Percentiles rank a stretch among this genome's conserved stretches.
Conservation (phyloP, 2,113 vertebrate species). For the Bothrops jararaca region DNA sequence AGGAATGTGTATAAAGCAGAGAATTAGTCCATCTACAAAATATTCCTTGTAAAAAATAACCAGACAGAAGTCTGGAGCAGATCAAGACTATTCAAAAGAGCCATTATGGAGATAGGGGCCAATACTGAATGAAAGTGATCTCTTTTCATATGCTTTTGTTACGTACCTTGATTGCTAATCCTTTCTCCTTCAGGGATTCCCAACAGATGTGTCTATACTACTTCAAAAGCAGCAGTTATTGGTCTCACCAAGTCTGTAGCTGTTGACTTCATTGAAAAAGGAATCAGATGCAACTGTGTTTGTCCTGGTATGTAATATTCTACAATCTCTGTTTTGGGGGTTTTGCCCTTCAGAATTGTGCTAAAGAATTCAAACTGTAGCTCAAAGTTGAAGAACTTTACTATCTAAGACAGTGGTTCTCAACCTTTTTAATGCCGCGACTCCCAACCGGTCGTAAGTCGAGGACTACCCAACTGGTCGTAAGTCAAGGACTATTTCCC, state of each 20-base stretch:
- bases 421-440: no score
- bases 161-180: not conserved
- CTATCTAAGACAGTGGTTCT: no score
- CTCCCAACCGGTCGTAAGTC: no score
- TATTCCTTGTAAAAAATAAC: not conserved
- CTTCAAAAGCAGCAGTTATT: conserved; percentile 92
- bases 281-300: conserved; percentile 91
- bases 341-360: not conserved
- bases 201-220: conserved; percentile 88
- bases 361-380: not conserved
- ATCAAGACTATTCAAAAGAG: not conserved
- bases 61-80: not conserved
- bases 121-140: not conserved
- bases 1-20: not conserved
- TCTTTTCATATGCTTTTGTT: not conserved
- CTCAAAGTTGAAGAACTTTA: not conserved
- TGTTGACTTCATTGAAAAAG: conserved; percentile 89
- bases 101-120: not conserved
- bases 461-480: no score
- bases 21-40: not conserved
- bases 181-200: conserved; percentile 70
- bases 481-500: no score
- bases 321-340: not conserved
- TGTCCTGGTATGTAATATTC: conserved; percentile 82
- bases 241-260: conserved; percentile 93